Percentiles rank a stretch among this genome's conserved stretches.
These are phyloP conservation scores for Rhagium mordax DNA, from an alignment of 2,888 invertebrate species.

Conservation along the genomic window DNA sequence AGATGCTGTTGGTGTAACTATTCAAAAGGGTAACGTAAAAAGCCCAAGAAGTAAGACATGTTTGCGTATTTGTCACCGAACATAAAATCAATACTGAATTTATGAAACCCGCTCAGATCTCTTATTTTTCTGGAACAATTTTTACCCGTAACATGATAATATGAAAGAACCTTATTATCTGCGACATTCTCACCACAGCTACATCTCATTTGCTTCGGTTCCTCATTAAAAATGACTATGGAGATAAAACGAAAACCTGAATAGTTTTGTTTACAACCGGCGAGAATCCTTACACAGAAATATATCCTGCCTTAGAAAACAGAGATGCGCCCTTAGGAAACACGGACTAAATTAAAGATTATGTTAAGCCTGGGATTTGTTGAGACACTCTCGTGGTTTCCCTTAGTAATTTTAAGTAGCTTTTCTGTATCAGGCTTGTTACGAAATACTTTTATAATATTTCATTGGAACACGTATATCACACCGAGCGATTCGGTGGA, in stretches of 20 bases:
- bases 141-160: neutral
- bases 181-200: neutral
- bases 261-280: constrained; percentile 25
- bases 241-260: constrained; percentile 1
- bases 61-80: neutral
- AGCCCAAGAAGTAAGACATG: too few species aligned
- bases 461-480: neutral
- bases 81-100: neutral
- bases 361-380: constrained; percentile 39
- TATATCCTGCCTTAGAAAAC: constrained; percentile 14
- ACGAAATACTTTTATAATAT: neutral
- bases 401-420: constrained; percentile 34
- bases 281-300: constrained; percentile 30
- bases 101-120: too few species aligned
- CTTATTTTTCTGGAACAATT: neutral
- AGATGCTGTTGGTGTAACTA: too few species aligned
- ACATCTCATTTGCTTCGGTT: neutral
- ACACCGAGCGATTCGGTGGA: too few species aligned
- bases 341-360: constrained; percentile 37
- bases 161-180: constrained; percentile 6
- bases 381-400: constrained; percentile 34
- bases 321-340: constrained; percentile 31
- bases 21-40: too few species aligned
- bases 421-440: constrained; percentile 31
- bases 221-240: constrained; percentile 15